Base-by-base conservation (phyloP, 2,888 invertebrate genomes). In the Lasioglossum pauxillum region DNA sequence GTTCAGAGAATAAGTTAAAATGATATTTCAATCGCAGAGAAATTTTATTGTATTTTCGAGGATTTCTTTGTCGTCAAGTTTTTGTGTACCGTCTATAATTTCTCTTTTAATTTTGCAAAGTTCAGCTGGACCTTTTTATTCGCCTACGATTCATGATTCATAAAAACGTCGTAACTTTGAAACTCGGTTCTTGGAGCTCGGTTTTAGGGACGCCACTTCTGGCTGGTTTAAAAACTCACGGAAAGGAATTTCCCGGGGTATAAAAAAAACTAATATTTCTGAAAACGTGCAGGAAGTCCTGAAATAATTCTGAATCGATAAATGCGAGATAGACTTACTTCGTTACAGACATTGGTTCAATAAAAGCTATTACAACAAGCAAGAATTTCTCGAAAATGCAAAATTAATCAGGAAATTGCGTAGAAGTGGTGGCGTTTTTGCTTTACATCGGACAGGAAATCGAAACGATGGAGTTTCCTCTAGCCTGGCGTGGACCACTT, bases 141-240 rank as follows among this genome's bases (percentile, higher is more conserved):
- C 72, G 23, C 16, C 27, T 16, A 23, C 27, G 44, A 72, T 44
- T 72, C 72, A 72, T 72, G 72, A 72, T 27, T 72, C 44, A 72
- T 72, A 72, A 72, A 44, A 72, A 72, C 16, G 44, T 46, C 44
- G 27, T 72, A 72, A 46, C 72, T 72, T 72, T 72, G 27, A 44
- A 44, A 72, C 72, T 38, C 72, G 14, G 44, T 44, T n/a, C 72
- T 31, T 5, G n/a, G n/a, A 19, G 8, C 44, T 16, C 27, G 44
- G 27, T 72, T n/a, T 44, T 72, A 72, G 38, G 44, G 44, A 27
- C 44, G 44, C 27, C 27, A 27, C 44, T 72, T 27, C 72, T 44
- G 16, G 14, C 14, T 14, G n/a, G 16, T 16, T 72, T 72, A 72
- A 72, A 72, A 72, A 72, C 16, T 44, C 44, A 19, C 7, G 44